These are phyloP conservation scores for Aphrophora alni DNA, from an alignment of 2,888 invertebrate genomes.

Conservation along the genomic window DNA sequence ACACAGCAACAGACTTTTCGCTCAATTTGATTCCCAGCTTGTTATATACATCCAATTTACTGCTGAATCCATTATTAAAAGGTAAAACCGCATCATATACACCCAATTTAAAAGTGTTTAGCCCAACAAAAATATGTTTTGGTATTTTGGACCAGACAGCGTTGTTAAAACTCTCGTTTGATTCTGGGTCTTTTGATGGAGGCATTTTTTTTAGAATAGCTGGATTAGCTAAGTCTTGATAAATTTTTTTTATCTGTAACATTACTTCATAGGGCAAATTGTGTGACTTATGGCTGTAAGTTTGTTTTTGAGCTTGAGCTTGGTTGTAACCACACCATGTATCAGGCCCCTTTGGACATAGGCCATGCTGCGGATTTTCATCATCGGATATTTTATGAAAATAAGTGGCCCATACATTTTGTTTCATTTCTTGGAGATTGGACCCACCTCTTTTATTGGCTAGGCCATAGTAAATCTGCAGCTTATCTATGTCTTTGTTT, in stretches of 20 bases:
- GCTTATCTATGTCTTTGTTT: neutral
- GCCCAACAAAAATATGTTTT: neutral
- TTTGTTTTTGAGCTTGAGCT: neutral
- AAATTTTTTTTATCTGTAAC: conserved; percentile 7
- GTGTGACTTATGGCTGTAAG: neutral
- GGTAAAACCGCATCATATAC: neutral
- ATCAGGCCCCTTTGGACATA: neutral
- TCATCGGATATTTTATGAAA: neutral
- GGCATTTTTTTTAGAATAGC: neutral
- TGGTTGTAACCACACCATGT: conserved; percentile 40
- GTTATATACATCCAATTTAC: neutral
- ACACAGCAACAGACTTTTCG: neutral
- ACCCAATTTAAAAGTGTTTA: neutral
- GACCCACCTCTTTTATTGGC: neutral
- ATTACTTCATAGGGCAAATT: neutral
- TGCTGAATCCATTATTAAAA: neutral
- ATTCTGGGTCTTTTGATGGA: conserved; percentile 7
- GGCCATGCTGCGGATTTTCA: neutral
- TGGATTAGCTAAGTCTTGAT: neutral
- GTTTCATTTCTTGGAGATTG: neutral
- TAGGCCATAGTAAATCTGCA: conserved; percentile 21
- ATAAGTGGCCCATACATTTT: neutral
- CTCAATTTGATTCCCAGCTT: neutral
- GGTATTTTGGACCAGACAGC: neutral
- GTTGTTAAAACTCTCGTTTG: conserved; percentile 19